Base-by-base conservation (phyloP, 2,113 vertebrate genomes). In the Phalacrocorax aristotelis region DNA sequence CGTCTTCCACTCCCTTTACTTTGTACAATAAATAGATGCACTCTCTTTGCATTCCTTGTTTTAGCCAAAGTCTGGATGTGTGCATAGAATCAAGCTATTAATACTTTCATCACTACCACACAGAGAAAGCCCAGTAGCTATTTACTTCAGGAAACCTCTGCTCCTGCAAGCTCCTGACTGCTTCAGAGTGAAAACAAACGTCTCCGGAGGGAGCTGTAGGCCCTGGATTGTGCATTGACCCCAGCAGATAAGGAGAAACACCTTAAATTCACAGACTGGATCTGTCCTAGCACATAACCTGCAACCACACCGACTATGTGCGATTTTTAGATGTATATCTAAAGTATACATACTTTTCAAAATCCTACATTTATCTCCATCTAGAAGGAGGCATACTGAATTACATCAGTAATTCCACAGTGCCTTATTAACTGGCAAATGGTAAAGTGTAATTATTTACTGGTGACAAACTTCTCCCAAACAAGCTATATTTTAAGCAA, bases 231-330 rank as follows among this genome's bases (percentile, higher is more conserved):
- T 18, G 64, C 5, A 1, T 6, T 49, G 10, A 44, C 26, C 3
- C 25, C 57, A 49, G 11, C 0, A 34, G 17, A 26, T 3, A 10
- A 16, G 13, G 27, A 85, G 38, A 74, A 76, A 12, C 38, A 42
- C 32, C 40, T 36, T n/a, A 12, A 84, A 1, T 48, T 58, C 72
- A 87, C 9, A 9, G 26, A n/a, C 0, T 46, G 44, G 23, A 52
- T 61, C 66, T 51, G 32, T 61, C 48, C 62, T 62, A 16, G 60
- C 9, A 16, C 36, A 2, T 5, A 40, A 48, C 0, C 0, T 3
- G 16, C 7, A 2, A 75, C 66, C 44, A 48, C 79, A 16, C 7
- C 5, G 1, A 27, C 32, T 23, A 8, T 0, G 2, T 54, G 32
- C 16, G 10, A 17, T 13, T 84, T 84, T 82, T 21, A 42, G 18